Evolutionary conservation across 2,888 invertebrate species (phyloP).

Genomic region (Melieria crassipennis): DNA sequence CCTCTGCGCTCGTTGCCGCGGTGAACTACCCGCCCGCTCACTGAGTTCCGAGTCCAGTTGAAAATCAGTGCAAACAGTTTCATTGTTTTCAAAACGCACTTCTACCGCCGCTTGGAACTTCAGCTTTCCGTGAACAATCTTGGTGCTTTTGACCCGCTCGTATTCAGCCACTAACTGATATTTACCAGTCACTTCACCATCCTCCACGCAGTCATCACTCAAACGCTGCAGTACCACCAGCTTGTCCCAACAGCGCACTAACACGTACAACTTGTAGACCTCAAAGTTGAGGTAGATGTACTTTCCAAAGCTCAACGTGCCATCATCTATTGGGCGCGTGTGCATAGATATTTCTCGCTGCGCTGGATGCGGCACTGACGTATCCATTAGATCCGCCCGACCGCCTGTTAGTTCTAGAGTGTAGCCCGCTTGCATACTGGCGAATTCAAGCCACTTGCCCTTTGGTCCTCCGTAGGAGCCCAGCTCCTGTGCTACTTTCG

Average conservation of each 20-base stretch:
- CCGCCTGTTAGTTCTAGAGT: neutral
- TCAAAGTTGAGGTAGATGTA: slow-evolving; percentile 51
- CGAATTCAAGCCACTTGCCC: slow-evolving; percentile 37
- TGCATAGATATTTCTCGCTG: neutral
- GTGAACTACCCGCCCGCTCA: neutral
- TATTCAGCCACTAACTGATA: slow-evolving; percentile 47
- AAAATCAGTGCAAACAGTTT: slow-evolving; percentile 50
- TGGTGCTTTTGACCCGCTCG: slow-evolving; percentile 46
- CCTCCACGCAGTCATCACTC: too few species aligned
- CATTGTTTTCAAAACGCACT: slow-evolving; percentile 46
- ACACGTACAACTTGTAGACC: slow-evolving; percentile 48
- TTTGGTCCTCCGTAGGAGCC: slow-evolving; percentile 48
- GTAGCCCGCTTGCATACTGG: neutral
- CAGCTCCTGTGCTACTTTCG: slow-evolving; percentile 34
- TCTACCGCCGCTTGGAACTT: slow-evolving; percentile 51
- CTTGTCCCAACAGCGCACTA: slow-evolving; percentile 57
- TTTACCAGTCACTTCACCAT: slow-evolving; percentile 8
- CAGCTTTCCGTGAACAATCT: slow-evolving; percentile 46
- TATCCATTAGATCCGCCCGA: neutral
- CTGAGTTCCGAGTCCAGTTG: slow-evolving; percentile 37
- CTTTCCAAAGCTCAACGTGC: slow-evolving; percentile 53
- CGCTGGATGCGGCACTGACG: neutral
- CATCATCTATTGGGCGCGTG: neutral
- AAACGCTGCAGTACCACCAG: slow-evolving; percentile 50
- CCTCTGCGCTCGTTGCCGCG: neutral